Evolutionary conservation across 1,140 invertebrate species (phyloP), one percentile per base, ranked within the genome.

Genomic region (Drosophila ironensis): DNA sequence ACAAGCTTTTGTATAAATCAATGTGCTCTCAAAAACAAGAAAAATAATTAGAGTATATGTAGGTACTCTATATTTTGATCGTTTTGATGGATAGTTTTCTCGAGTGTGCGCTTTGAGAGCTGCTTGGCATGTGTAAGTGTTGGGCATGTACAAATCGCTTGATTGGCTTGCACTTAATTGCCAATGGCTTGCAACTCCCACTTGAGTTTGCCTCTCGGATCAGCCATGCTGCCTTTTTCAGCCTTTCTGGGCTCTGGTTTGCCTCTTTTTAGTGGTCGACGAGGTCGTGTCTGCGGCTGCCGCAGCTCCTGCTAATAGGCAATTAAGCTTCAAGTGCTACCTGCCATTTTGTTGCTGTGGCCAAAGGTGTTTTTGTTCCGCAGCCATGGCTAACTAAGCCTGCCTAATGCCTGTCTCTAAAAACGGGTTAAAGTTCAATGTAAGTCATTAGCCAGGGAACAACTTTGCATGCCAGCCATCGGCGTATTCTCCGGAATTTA

Each of bases 91-190:
- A 3, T 2, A 57, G 41, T 48, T 56, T 12, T 25, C 22, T 42
- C n/a, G 53, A 25, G 45, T 38, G 56, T 22, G 27, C 30, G 12
- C 14, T n/a, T n/a, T n/a, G n/a, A n/a, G 24, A 63, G 60, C 45
- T 44, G 33, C 45, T 64, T 46, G 61, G 72, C 59, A 68, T 73
- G 63, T 73, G 63, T 69, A 82, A 82, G 78, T 82, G 78, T 82
- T 78, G 70, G 73, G 57, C 78, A 84, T 82, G 80, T 84, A 82
- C 78, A 82, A 82, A 82, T 82, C 78, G 78, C 69, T 82, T 82
- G 78, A 82, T 82, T 82, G 77, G 77, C 77, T 82, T 82, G 77
- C 78, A 78, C 78, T 82, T 82, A 82, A 82, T 82, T 82, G 78
- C 78, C 78, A 82, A 78, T 82, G 80, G 78, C 69, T 77, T 57